phyloP scores from a whole-genome alignment of 1,140 invertebrate species.

The Drosophila rhopaloa region DNA sequence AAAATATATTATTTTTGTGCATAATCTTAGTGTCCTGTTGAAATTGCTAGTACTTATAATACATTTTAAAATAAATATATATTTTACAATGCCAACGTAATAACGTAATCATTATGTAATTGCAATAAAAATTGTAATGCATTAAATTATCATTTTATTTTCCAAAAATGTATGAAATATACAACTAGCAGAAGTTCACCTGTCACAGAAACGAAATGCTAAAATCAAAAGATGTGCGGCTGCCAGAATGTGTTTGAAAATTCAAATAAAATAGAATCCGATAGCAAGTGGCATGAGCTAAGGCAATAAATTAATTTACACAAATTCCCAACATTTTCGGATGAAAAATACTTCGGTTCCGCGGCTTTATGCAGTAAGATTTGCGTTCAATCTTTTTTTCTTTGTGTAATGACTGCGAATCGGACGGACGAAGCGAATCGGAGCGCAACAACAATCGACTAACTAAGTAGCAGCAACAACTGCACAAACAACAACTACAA shows the following conservation, averaged over 20 bases:
- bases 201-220: constrained; percentile 4
- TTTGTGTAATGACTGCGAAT: constrained; percentile 40
- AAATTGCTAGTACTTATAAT: too few species aligned
- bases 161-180: neutral
- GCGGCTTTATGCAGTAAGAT: constrained; percentile 46
- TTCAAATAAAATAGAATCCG: constrained; percentile 44
- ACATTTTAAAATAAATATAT: too few species aligned
- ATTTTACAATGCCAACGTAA: too few species aligned
- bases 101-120: too few species aligned
- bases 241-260: constrained; percentile 38
- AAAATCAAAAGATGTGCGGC: constrained; percentile 5
- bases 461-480: constrained; percentile 24
- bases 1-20: too few species aligned
- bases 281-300: constrained; percentile 60
- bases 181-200: constrained; percentile 1
- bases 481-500: constrained; percentile 18
- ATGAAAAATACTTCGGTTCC: constrained; percentile 43
- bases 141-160: too few species aligned
- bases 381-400: constrained; percentile 22
- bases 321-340: constrained; percentile 68
- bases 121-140: too few species aligned
- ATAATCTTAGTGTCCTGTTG: too few species aligned
- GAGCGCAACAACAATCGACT: constrained; percentile 58
- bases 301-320: constrained; percentile 76
- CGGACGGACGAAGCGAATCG: constrained; percentile 65